Evolutionary conservation across 2,888 invertebrate species (phyloP).

Genomic region (Hemithea aestivaria): DNA sequence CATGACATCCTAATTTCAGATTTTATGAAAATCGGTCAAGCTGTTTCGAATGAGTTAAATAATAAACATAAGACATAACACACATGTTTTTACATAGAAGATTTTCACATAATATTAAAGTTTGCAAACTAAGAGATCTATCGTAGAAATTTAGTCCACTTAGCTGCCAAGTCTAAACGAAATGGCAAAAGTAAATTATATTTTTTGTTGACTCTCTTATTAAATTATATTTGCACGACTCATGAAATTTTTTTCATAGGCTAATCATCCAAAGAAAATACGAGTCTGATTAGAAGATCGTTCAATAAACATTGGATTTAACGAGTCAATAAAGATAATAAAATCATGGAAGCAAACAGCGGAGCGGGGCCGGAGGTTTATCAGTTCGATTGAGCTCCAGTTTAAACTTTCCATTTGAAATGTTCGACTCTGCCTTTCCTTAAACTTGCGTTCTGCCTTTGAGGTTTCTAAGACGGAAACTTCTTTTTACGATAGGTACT

Average conservation of each 20-base stretch:
- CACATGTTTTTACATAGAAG: no score
- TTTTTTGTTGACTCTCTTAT: no score
- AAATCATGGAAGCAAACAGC: conserved; percentile 38
- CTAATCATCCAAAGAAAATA: conserved; percentile 6
- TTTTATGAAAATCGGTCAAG: no score
- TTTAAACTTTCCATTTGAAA: conserved; percentile 61
- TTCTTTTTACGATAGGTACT: conserved; percentile 48
- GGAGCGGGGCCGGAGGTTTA: conserved; percentile 42
- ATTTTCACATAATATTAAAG: no score
- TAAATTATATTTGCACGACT: conserved; percentile 3
- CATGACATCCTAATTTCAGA: no score
- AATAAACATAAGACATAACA: no score
- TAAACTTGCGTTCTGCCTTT: conserved; percentile 61
- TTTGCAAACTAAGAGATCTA: no score
- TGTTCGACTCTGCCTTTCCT: conserved; percentile 57
- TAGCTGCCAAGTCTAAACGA: no score
- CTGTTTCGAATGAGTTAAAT: no score
- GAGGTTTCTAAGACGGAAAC: conserved; percentile 62
- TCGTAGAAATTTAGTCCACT: no score
- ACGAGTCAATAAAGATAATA: conserved; percentile 37
- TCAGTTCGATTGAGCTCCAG: conserved; percentile 48
- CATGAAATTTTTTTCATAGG: background rate
- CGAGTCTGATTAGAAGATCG: conserved; percentile 22
- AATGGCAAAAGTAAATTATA: no score
- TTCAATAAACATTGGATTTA: conserved; percentile 22